Conservation (phyloP, 2,113 vertebrate genomes). For the Channa argus region DNA sequence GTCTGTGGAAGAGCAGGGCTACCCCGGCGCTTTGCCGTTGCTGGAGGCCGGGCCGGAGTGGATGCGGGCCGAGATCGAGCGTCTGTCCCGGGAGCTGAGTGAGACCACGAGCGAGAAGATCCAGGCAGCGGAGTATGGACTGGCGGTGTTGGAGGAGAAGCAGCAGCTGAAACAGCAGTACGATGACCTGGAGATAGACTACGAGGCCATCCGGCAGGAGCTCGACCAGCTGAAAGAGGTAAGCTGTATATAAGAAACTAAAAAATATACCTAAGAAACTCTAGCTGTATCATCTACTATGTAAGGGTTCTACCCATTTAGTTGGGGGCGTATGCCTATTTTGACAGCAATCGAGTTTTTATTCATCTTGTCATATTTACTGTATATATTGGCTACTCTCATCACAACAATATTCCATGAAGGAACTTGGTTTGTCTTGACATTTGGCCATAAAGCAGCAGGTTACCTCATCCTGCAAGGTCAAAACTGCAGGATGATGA, state of each 20-base stretch:
- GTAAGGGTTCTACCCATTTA: too few relatives aligned
- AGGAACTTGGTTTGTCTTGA: not conserved
- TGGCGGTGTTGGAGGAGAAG: conserved; percentile 97
- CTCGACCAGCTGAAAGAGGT: conserved; percentile 96
- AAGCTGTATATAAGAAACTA: conserved; percentile 13
- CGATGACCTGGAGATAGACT: conserved; percentile 94
- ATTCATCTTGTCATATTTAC: too few relatives aligned
- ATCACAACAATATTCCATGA: not conserved
- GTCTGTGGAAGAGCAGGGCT: conserved; percentile 89
- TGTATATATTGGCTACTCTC: not conserved
- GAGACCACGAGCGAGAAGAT: conserved; percentile 97
- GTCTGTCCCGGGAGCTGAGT: conserved; percentile 91
- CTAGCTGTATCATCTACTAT: not conserved
- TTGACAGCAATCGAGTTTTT: too few relatives aligned
- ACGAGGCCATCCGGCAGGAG: conserved; percentile 90
- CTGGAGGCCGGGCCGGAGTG: conserved; percentile 89
- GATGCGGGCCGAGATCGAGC: conserved; percentile 91
- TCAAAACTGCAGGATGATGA: conserved; percentile 54
- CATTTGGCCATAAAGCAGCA: not conserved
- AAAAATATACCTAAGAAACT: not conserved
- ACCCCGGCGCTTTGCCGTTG: conserved; percentile 80
- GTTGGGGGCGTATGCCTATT: too few relatives aligned
- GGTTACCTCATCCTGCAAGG: conserved; percentile 54
- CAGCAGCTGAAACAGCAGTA: conserved; percentile 95
- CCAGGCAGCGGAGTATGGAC: conserved; percentile 96